phyloP scores from a whole-genome alignment of 1,140 invertebrate species.

The Pygmarrhopalites habei region DNA sequence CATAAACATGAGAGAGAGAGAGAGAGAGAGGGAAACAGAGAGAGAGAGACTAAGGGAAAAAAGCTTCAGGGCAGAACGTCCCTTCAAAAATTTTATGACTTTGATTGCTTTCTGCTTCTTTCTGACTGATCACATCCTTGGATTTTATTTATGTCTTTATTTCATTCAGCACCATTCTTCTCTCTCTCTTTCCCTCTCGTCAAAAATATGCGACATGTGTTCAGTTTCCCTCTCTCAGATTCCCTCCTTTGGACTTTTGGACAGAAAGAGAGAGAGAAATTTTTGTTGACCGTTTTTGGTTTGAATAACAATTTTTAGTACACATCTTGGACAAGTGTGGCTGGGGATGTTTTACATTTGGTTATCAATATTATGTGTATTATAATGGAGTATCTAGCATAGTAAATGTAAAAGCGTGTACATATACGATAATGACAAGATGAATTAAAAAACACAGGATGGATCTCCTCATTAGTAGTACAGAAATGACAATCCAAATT shows the following conservation, averaged over 20 bases:
- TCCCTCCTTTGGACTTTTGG: not conserved
- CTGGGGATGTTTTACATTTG: not conserved
- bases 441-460: too few relatives aligned
- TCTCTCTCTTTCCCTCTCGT: not conserved
- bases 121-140: constrained; percentile 26
- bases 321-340: not conserved
- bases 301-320: not conserved
- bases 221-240: not conserved
- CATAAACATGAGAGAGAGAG: too few relatives aligned
- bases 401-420: too few relatives aligned
- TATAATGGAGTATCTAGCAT: too few relatives aligned
- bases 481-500: too few relatives aligned
- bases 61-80: not conserved
- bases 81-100: constrained; percentile 19
- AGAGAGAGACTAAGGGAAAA: constrained; percentile 5
- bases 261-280: not conserved
- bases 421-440: too few relatives aligned
- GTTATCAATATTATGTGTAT: too few relatives aligned
- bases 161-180: too few relatives aligned
- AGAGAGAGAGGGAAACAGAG: too few relatives aligned
- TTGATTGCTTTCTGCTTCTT: constrained; percentile 30
- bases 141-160: constrained; percentile 11
- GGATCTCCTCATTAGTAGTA: too few relatives aligned
- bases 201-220: not conserved
- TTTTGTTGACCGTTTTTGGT: not conserved